Evolutionary conservation across 2,797 vertebrate species (phyloP).

Genomic region (Telmatherina bonti): DNA sequence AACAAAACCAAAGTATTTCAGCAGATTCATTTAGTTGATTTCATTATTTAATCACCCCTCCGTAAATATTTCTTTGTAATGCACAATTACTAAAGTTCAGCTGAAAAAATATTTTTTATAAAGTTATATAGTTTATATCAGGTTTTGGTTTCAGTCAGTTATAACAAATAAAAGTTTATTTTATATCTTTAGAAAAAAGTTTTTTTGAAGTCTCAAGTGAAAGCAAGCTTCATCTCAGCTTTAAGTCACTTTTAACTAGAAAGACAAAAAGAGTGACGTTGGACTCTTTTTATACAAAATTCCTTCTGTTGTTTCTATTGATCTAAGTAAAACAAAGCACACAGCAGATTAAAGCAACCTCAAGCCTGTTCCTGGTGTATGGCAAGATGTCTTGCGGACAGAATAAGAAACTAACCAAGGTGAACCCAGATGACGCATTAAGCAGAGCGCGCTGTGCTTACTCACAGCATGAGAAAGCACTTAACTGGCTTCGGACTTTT

Average conservation of each 20-base stretch:
- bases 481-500: slow-evolving; percentile 4
- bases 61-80: background rate
- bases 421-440: slow-evolving; percentile 28
- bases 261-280: background rate
- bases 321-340: slow-evolving; percentile 20
- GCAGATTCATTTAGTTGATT: too few species aligned
- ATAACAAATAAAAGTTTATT: slow-evolving; percentile 8
- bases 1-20: too few species aligned
- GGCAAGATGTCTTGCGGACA: slow-evolving; percentile 30
- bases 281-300: slow-evolving; percentile 5
- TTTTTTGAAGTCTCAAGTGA: background rate
- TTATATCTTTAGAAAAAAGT: slow-evolving; percentile 4
- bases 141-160: slow-evolving; percentile 24
- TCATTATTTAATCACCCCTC: too few species aligned
- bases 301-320: slow-evolving; percentile 15
- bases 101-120: slow-evolving; percentile 4
- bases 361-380: slow-evolving; percentile 1
- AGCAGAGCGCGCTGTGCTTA: slow-evolving; percentile 24
- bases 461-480: slow-evolving; percentile 22
- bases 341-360: slow-evolving; percentile 18
- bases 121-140: background rate
- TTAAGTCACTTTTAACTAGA: background rate
- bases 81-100: background rate
- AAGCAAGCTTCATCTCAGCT: background rate
- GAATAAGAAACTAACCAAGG: slow-evolving; percentile 36